Conservation (phyloP, 2,797 vertebrate genomes). For the Myotis myotis region DNA sequence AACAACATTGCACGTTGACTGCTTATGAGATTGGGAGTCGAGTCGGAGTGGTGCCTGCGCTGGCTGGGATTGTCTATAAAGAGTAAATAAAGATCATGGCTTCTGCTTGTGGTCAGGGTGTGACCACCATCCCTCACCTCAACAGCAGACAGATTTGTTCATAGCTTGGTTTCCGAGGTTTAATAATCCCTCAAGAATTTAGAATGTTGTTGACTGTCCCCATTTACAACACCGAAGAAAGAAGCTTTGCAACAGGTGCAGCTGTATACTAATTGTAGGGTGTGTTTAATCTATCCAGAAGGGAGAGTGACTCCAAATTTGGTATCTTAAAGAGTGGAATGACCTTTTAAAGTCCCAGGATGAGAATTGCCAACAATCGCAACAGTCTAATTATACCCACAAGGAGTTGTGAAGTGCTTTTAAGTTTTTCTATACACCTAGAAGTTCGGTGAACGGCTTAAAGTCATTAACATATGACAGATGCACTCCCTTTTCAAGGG, state of each 20-base stretch:
- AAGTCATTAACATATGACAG: slow-evolving; percentile 77
- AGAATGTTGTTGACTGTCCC: slow-evolving; percentile 72
- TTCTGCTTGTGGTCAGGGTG: slow-evolving; percentile 55
- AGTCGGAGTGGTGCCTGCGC: not conserved
- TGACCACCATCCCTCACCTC: slow-evolving; percentile 61
- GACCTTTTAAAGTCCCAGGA: slow-evolving; percentile 78
- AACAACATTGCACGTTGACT: not conserved
- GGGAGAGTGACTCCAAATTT: slow-evolving; percentile 76
- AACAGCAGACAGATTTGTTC: slow-evolving; percentile 50
- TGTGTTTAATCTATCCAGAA: slow-evolving; percentile 70
- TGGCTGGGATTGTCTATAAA: not conserved
- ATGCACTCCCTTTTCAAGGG: slow-evolving; percentile 70
- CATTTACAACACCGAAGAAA: slow-evolving; percentile 75
- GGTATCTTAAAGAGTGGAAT: slow-evolving; percentile 73
- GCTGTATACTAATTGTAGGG: slow-evolving; percentile 69
- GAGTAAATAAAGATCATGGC: not conserved
- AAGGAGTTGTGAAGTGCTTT: slow-evolving; percentile 77
- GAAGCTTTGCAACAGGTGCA: slow-evolving; percentile 76
- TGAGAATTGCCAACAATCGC: slow-evolving; percentile 76
- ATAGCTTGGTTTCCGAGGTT: slow-evolving; percentile 56
- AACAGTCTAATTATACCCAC: slow-evolving; percentile 79
- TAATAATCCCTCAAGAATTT: slow-evolving; percentile 76
- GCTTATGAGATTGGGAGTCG: not conserved
- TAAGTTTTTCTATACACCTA: slow-evolving; percentile 75
- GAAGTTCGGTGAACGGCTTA: slow-evolving; percentile 63